A percentile compares a stretch with the other conserved stretches of the same genome.
Evolutionary conservation across 2,113 vertebrate species (phyloP).

Genomic region (Chinchilla lanigera): DNA sequence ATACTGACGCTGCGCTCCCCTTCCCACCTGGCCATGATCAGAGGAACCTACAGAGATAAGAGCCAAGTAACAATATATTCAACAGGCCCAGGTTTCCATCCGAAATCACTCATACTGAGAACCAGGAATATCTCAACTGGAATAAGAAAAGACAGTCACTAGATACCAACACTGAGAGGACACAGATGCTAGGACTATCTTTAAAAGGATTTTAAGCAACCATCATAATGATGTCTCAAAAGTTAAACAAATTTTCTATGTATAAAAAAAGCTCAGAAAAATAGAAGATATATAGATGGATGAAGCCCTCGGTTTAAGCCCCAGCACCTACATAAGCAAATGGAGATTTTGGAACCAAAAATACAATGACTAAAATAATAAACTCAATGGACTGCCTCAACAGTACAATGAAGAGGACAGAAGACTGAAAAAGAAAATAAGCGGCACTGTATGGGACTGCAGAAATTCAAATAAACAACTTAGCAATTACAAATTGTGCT

Average conservation of each 20-base stretch:
- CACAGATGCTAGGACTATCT: background rate
- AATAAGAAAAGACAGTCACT: background rate
- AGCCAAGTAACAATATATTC: background rate
- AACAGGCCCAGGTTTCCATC: background rate
- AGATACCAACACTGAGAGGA: background rate
- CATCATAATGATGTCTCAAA: background rate
- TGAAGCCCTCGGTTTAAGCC: background rate
- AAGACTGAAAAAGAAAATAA: background rate
- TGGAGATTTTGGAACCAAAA: conserved; percentile 6
- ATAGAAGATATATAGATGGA: background rate
- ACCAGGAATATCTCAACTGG: background rate
- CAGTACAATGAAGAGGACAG: background rate
- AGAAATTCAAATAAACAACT: background rate
- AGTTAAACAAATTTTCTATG: background rate
- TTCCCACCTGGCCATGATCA: background rate
- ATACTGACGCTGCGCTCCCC: fast-evolving
- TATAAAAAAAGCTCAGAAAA: background rate
- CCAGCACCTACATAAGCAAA: background rate
- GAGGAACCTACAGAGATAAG: background rate
- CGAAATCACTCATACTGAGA: background rate
- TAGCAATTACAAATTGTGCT: too few relatives aligned
- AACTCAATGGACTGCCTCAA: background rate
- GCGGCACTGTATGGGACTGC: background rate
- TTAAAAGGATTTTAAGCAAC: background rate
- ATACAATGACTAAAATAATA: background rate